Conservation (phyloP, 2,888 invertebrate genomes). For the Argyresthia goedartella region DNA sequence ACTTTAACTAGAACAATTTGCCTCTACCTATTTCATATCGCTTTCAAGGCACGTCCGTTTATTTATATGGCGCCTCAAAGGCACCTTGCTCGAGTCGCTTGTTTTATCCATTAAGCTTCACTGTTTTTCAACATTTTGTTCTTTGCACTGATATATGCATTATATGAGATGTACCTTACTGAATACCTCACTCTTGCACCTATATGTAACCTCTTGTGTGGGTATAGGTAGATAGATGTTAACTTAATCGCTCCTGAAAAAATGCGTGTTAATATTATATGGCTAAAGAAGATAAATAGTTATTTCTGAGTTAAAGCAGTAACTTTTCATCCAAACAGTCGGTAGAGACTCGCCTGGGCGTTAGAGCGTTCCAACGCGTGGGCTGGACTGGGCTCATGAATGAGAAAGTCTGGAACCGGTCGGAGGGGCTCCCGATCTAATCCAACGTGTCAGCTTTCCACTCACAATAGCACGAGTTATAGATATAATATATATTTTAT, state of each 20-base stretch:
- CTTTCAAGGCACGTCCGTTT: slow-evolving; percentile 35
- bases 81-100: slow-evolving; percentile 46
- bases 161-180: too few species aligned
- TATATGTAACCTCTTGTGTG: too few species aligned
- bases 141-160: too few species aligned
- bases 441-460: slow-evolving; percentile 61
- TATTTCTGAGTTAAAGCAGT: too few species aligned
- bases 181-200: too few species aligned
- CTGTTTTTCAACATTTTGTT: not conserved
- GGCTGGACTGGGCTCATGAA: slow-evolving; percentile 39
- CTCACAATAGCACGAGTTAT: slow-evolving; percentile 38
- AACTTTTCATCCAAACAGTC: too few species aligned
- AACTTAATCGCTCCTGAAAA: too few species aligned
- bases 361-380: slow-evolving; percentile 21
- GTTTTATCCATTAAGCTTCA: slow-evolving; percentile 21
- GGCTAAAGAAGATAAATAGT: too few species aligned
- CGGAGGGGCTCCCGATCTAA: slow-evolving; percentile 17
- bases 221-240: too few species aligned
- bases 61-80: slow-evolving; percentile 41
- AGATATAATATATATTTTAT: not conserved
- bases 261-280: too few species aligned
- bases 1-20: not conserved
- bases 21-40: not conserved
- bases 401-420: slow-evolving; percentile 67
- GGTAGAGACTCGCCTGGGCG: too few species aligned